These are phyloP conservation scores for Holcopasites calliopsidis DNA, from an alignment of 1,140 invertebrate genomes.

Conservation along the genomic window DNA sequence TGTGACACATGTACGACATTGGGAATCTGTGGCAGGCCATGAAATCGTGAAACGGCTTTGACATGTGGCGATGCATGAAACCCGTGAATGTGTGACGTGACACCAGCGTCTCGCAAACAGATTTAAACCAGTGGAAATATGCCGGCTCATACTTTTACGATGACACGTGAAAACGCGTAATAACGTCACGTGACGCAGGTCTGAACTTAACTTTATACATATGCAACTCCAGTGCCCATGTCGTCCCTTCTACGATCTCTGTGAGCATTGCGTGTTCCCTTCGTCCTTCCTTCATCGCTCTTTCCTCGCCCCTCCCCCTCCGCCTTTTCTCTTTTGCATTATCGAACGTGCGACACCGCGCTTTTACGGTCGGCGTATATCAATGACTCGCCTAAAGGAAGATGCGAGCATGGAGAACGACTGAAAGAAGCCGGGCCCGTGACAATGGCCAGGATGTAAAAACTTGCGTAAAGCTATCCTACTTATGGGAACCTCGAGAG, in stretches of 20 bases:
- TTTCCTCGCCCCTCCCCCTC: constrained; percentile 53
- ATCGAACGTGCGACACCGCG: constrained; percentile 55
- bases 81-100: no score
- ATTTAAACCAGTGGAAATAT: no score
- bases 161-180: no score
- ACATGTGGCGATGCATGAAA: no score
- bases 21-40: no score
- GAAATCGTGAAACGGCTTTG: no score
- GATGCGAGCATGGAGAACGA: constrained; percentile 32
- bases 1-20: no score
- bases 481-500: constrained; percentile 52
- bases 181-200: no score
- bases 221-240: no score
- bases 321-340: constrained; percentile 61
- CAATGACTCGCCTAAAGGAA: constrained; percentile 63
- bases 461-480: constrained; percentile 74
- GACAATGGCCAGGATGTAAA: constrained; percentile 71
- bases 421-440: constrained; percentile 40
- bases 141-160: no score
- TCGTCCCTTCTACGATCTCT: constrained; percentile 52
- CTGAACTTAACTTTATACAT: no score
- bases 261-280: constrained; percentile 35
- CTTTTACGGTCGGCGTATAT: constrained; percentile 74
- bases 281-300: constrained; percentile 52
- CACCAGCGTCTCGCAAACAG: no score